Base-by-base conservation (phyloP, 2,113 vertebrate genomes). In the Sinocyclocheilus rhinocerous region DNA sequence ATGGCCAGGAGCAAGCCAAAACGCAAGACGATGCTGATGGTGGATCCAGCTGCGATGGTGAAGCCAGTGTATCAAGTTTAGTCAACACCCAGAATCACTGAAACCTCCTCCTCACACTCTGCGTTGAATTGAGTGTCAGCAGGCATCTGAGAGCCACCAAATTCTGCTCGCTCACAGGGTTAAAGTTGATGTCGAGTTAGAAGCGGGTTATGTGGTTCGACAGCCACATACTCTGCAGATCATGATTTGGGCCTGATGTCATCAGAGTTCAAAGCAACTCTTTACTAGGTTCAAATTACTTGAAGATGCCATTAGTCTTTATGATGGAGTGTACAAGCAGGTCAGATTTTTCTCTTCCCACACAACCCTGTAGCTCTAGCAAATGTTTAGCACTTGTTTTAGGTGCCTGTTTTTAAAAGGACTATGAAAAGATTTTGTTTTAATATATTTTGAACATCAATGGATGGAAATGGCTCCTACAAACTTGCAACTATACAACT, bases 371-470 rank as follows among this genome's bases (percentile, higher is more conserved):
- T 83, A 55, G 76, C 59, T 81, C n/a, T 76, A 67, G 63, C 55
- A 24, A 26, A 70, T 91, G 92, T 89, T 89, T 91, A 95, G 94
- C 94, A 94, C 94, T 95, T 95, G 69, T 87, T 83, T 88, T 65
- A 45, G 82, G 91, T 88, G 92, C 26, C 26, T 26, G 91, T 95
- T 94, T 95, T 91, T 92, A 90, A 94, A 87, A 86, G 91, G 48
- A 86, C 79, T 75, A 63, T 77, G 87, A 55, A 67, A 82, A 92
- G 93, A 90, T 93, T 95, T 93, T 26, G 26, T 95, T 91, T 93
- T 94, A 91, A 88, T 78, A 88, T 94, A 84, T 90, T 88, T 90
- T 87, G 84, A 88, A 77, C 75, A 83, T 48, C 8, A 24, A 50
- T 70, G 33, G 18, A 63, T 55, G 48, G 67, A 52, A 77, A 84